Conservation (phyloP, 1,140 invertebrate genomes). For the Galendromus occidentalis region DNA sequence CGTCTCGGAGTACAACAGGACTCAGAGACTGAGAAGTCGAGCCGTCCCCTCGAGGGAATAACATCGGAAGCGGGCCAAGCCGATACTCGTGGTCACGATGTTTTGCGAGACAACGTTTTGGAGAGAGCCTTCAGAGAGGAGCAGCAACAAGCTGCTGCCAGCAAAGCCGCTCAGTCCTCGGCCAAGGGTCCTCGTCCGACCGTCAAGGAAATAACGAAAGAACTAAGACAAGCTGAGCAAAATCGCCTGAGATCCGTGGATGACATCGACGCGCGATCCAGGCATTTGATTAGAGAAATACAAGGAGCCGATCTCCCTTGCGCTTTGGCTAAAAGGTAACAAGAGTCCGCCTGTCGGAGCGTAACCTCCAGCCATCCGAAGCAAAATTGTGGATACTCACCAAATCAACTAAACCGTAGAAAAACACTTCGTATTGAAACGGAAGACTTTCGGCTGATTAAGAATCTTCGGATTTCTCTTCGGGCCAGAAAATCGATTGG, state of each 20-base stretch:
- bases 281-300: neutral
- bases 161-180: neutral
- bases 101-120: neutral
- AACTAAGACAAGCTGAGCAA: neutral
- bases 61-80: neutral
- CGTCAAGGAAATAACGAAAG: neutral
- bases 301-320: neutral
- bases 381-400: no score
- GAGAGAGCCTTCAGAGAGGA: neutral
- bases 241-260: neutral
- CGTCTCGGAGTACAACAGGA: neutral
- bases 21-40: neutral
- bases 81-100: neutral
- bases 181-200: neutral
- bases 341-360: no score
- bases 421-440: no score
- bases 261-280: constrained; percentile 3
- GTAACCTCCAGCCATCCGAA: no score
- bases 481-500: no score
- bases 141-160: neutral
- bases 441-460: no score
- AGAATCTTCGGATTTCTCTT: no score
- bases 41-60: neutral
- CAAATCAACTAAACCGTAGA: no score
- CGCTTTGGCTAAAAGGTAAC: neutral